Evolutionary conservation across 2,888 invertebrate species (phyloP), one percentile per base, ranked within the genome.

Genomic region (Eristalis intricaria): DNA sequence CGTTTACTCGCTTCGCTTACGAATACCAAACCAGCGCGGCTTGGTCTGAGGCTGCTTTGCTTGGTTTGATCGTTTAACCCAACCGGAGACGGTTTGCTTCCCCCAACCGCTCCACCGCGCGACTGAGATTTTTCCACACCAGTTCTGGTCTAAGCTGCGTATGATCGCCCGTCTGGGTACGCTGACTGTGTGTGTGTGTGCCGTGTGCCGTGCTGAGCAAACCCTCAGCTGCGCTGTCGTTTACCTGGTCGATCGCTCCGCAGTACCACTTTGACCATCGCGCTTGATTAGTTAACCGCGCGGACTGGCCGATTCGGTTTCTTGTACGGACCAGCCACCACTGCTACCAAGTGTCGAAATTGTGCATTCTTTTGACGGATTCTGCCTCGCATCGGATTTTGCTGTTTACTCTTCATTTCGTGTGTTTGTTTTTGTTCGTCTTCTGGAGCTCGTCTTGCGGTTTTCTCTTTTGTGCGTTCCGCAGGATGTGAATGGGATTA

Each of bases 161-260:
- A 81, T 65, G 79, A 79, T 58, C 40, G 22, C 40, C 40, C 77
- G 19, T 23, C 78, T 43, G 60, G 66, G 35, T 60, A 50, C 64
- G 66, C 26, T 4, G 63, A 32, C 26, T 26, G 61, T 10, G 61
- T 63, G n/a, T 63, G 15, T 65, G 65, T 8, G 13, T 50, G n/a
- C n/a, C n/a, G 56, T 26, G 29, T 26, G 19, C 13, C 69, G n/a
- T 13, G 23, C 23, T 23, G 38, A 11, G 66, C 60, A 60, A 26
- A 15, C 60, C 60, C 26, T 29, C 56, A 56, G 58, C 70, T 75
- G 71, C 60, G 83, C 65, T 76, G 76, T 68, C 84, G 90, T 91
- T 90, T 91, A 91, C 91, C 90, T 91, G 92, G 90, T 90, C 91
- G 92, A 91, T 91, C 91, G 90, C 90, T 88, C 90, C 90, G 85